phyloP scores from a whole-genome alignment of 1,140 invertebrate species.

The Drosophila malerkotliana region DNA sequence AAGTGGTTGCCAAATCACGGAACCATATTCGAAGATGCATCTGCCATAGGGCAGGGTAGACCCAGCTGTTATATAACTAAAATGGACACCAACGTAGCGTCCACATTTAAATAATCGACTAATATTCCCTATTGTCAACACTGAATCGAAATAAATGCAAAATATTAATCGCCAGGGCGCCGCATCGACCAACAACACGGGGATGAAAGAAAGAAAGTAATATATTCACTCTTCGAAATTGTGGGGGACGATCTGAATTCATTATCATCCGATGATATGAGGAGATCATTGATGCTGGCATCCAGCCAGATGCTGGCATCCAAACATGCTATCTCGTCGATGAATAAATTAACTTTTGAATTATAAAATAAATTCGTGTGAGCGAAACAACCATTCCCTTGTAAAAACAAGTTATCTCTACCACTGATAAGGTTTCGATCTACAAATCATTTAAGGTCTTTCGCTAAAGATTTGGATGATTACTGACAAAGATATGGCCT shows the following conservation, averaged over 20 bases:
- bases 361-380: background rate
- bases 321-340: conserved; percentile 22
- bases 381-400: background rate
- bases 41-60: conserved; percentile 4
- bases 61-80: conserved; percentile 61
- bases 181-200: conserved; percentile 35
- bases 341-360: conserved; percentile 54
- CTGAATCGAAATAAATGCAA: conserved; percentile 64
- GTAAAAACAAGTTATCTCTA: background rate
- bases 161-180: conserved; percentile 67
- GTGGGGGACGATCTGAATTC: conserved; percentile 43
- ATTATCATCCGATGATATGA: conserved; percentile 51
- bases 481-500: too few species aligned
- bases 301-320: conserved; percentile 1
- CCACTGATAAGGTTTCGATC: too few species aligned
- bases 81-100: conserved; percentile 40
- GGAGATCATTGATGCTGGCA: conserved; percentile 32
- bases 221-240: conserved; percentile 40
- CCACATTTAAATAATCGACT: conserved; percentile 65
- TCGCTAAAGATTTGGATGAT: too few species aligned
- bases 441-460: too few species aligned
- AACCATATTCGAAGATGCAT: conserved; percentile 64
- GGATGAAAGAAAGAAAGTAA: conserved; percentile 66
- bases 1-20: conserved; percentile 73
- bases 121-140: conserved; percentile 64